Base-by-base conservation (phyloP, 1,140 invertebrate genomes). In the Charaxes varanes region DNA sequence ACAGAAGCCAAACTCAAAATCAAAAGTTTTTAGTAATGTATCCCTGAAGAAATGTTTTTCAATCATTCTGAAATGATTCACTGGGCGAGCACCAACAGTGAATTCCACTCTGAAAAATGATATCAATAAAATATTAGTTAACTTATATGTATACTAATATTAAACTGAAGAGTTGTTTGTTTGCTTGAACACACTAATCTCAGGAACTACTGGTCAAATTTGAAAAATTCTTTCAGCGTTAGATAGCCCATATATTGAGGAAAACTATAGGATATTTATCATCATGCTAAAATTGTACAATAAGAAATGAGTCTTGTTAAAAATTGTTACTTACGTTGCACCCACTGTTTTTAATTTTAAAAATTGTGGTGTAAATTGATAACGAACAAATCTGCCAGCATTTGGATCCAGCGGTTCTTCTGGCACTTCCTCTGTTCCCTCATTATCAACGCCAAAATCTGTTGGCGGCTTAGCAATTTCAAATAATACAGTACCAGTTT, bases 1-100 rank as follows among this genome's bases (percentile, higher is more conserved):
- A 69, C 97, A 99, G 82, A 98, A 99, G 26, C 97, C 97, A 89
- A 99, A 99, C 77, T 99, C 96, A 89, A 99, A 99, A 77, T 99
- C 97, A 86, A 99, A 99, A n/a, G 94, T 97, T 85, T 99, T 99
- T 6, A 99, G 86, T 26, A 98, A 80, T 41, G 91, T 92, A 61
- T 99, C 95, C 28, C 94, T 88, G 79, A 99, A 99, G 85, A 95
- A 99, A 77, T 99, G 97, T 15, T 95, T 90, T 76, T 99, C 97
- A 55, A 99, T 98, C 97, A 99, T 99, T 27, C 97, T 87, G 74
- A 99, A 99, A 71, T 97, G 96, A 53, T 94, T 96, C 0, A 99
- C 94, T 21, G 96, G 92, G 55, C 92, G 90, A 47, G 90, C 87
- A 17, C 97, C 97, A 10, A 99, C 96, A 5, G 95, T 94, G 83